Evolutionary conservation across 2,797 vertebrate genomes (phyloP), one percentile per base, ranked within the genome.

Genomic region (Chloroceryle inda): DNA sequence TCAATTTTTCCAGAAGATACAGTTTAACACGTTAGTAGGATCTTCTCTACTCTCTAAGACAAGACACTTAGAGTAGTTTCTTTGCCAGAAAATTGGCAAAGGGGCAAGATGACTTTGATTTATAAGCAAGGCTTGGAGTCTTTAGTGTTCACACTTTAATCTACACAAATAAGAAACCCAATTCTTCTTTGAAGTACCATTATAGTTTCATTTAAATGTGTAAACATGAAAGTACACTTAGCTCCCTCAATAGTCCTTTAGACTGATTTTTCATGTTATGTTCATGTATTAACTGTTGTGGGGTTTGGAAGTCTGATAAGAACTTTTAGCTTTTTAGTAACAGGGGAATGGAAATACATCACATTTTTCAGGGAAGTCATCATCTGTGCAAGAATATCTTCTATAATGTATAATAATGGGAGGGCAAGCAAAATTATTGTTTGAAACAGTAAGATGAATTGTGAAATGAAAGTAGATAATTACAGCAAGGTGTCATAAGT

Each of bases 51-150:
- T 86, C 50, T 89, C 45, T 93, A 61, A 92, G 68, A n/a, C 26
- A 85, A 96, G 71, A 77, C 64, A 94, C 29, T 50, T 42, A 79
- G 20, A 79, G 19, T 68, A 38, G 69, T 49, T 85, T 94, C 31
- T 77, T 94, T 88, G 63, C 59, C 69, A 91, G 92, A 97, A 96
- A 89, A 68, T 93, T 92, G 95, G 24, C 56, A 83, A 61, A 92
- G 45, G 4, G n/a, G 85, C 13, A 79, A 63, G 58, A 14, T 64
- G 37, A 56, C 66, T 78, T 75, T 73, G 38, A 81, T 50, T 77
- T 61, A 83, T 44, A 44, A 85, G 29, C 8, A 90, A 61, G 27
- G 3, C 5, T 68, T 10, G 16, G 14, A 67, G 9, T 47, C 59
- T 64, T 64, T 58, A 68, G 26, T 2, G 1, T 56, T 72, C 53